Evolutionary conservation across 92 coral and sea anemone genomes (phyloP).

Genomic region (Pocillopora meandrina): DNA sequence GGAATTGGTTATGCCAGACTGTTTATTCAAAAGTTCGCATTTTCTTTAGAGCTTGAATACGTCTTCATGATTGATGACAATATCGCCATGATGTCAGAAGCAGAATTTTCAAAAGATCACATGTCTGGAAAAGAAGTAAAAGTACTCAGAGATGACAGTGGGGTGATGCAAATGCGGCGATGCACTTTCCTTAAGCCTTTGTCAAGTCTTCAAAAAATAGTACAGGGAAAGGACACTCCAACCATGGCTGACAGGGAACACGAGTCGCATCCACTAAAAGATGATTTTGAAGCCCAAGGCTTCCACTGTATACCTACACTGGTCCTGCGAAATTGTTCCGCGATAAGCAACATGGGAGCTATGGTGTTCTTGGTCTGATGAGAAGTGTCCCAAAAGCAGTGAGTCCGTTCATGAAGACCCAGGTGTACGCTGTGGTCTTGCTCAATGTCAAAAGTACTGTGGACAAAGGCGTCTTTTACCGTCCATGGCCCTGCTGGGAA

Average conservation of each 20-base stretch:
- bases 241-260: not conserved
- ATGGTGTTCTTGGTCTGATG: slow-evolving; percentile 51
- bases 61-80: slow-evolving; percentile 53
- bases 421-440: slow-evolving; percentile 54
- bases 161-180: slow-evolving; percentile 34
- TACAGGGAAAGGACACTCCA: slow-evolving; percentile 26
- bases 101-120: not conserved
- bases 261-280: slow-evolving; percentile 22
- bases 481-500: slow-evolving; percentile 69
- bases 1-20: slow-evolving; percentile 56
- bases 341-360: slow-evolving; percentile 26
- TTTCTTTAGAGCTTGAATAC: slow-evolving; percentile 45
- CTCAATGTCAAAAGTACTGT: slow-evolving; percentile 55
- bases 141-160: slow-evolving; percentile 38
- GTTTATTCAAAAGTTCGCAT: slow-evolving; percentile 50
- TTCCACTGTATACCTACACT: slow-evolving; percentile 52
- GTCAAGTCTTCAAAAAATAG: slow-evolving; percentile 37
- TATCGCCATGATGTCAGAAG: slow-evolving; percentile 52
- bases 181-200: slow-evolving; percentile 50
- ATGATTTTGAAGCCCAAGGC: slow-evolving; percentile 1
- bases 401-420: slow-evolving; percentile 39
- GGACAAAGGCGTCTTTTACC: slow-evolving; percentile 42
- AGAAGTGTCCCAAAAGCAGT: slow-evolving; percentile 35
- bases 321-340: slow-evolving; percentile 49
- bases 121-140: not conserved